These are phyloP conservation scores for Spea hammondii DNA, from an alignment of 2,797 vertebrate species.

Conservation along the genomic window DNA sequence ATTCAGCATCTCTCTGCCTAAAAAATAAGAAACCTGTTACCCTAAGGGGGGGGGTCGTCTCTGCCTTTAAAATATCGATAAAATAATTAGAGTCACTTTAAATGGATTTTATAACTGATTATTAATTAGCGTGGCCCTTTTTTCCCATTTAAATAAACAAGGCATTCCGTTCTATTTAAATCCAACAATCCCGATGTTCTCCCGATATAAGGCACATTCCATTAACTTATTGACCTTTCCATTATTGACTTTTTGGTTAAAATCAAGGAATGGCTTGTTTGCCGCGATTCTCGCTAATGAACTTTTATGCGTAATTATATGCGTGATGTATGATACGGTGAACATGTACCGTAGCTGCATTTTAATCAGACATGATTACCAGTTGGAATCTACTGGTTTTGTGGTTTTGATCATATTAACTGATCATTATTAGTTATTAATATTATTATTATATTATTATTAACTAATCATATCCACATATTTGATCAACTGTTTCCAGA, in stretches of 20 bases:
- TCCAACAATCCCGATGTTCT: constrained; percentile 28
- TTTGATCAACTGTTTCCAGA: neutral
- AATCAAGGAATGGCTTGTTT: constrained; percentile 40
- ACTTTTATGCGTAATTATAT: constrained; percentile 14
- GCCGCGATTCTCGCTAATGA: constrained; percentile 41
- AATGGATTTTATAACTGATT: neutral
- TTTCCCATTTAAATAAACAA: constrained; percentile 15
- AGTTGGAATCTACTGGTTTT: neutral
- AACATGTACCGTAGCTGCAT: constrained; percentile 13
- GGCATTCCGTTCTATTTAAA: constrained; percentile 16
- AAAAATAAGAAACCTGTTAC: too few relatives aligned
- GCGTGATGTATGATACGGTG: constrained; percentile 20
- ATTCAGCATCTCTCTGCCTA: too few relatives aligned
- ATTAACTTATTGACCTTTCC: constrained; percentile 45
- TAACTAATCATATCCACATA: neutral
- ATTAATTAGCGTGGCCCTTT: constrained; percentile 1
- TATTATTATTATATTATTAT: too few relatives aligned
- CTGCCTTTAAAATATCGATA: too few relatives aligned
- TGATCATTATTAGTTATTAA: neutral
- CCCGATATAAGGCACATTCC: constrained; percentile 22
- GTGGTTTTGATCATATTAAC: neutral
- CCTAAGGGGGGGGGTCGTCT: too few relatives aligned
- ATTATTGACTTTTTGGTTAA: constrained; percentile 40
- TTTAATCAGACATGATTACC: constrained; percentile 9
- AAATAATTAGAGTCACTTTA: too few relatives aligned